Conservation (phyloP, 2,113 vertebrate genomes). For the Eptatretus burgeri region DNA sequence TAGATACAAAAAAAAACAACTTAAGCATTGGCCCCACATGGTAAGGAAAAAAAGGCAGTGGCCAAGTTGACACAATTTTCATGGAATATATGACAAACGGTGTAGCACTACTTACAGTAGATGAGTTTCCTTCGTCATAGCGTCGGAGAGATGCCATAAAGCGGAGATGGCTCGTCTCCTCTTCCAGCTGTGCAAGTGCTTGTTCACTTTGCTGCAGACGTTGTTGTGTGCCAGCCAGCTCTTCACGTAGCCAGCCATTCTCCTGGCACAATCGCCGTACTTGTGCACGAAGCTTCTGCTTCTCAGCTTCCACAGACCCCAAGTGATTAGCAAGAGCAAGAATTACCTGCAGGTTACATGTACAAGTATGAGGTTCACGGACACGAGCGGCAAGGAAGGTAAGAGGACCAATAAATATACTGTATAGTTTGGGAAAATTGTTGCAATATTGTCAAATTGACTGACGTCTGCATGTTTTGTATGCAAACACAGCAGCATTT, state of each 20-base stretch:
- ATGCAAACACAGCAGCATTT: no score
- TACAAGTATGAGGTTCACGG: no score
- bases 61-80: no score
- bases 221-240: background rate
- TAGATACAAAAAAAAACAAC: no score
- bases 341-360: background rate
- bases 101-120: background rate
- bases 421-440: no score
- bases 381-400: no score
- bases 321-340: slow-evolving; percentile 5
- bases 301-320: slow-evolving; percentile 1
- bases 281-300: slow-evolving; percentile 5
- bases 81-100: background rate
- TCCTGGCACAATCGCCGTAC: slow-evolving; percentile 3
- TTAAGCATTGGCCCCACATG: no score
- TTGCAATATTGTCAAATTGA: no score
- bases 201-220: background rate
- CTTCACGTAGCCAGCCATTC: slow-evolving; percentile 4
- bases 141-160: background rate
- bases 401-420: no score
- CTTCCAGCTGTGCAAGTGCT: slow-evolving; percentile 1
- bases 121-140: background rate
- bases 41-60: no score
- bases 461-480: no score
- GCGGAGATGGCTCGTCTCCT: slow-evolving; percentile 1